phyloP scores from a whole-genome alignment of 1,140 invertebrate genomes.

The Adelges cooleyi region DNA sequence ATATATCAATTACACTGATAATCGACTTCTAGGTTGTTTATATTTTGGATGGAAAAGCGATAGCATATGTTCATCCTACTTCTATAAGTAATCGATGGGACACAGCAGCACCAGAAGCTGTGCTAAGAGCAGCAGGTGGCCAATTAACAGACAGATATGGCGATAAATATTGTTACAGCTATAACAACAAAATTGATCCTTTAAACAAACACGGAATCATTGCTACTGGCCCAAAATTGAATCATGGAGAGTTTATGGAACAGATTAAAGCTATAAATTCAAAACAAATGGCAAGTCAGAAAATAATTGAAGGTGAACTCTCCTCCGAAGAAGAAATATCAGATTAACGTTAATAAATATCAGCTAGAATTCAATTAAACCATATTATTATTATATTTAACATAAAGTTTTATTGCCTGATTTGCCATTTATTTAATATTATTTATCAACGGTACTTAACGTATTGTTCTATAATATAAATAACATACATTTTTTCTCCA shows the following conservation, averaged over 20 bases:
- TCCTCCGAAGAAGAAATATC: no score
- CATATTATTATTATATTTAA: no score
- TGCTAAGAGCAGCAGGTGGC: constrained; percentile 73
- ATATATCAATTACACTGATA: no score
- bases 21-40: constrained; percentile 60
- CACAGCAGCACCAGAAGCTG: constrained; percentile 92
- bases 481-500: no score
- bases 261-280: neutral
- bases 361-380: no score
- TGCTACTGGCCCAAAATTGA: constrained; percentile 56
- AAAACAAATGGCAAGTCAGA: no score
- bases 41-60: constrained; percentile 84
- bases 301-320: no score
- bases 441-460: no score
- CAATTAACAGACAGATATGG: constrained; percentile 83
- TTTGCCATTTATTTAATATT: no score
- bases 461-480: no score
- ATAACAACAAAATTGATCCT: constrained; percentile 45
- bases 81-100: constrained; percentile 97
- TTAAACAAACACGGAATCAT: constrained; percentile 72
- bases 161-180: constrained; percentile 62
- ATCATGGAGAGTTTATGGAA: constrained; percentile 51
- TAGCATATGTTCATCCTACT: constrained; percentile 93
- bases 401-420: no score
- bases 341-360: no score